Evolutionary conservation across 1,140 invertebrate species (phyloP), one percentile per base, ranked within the genome.

Genomic region (Drosophila varians): DNA sequence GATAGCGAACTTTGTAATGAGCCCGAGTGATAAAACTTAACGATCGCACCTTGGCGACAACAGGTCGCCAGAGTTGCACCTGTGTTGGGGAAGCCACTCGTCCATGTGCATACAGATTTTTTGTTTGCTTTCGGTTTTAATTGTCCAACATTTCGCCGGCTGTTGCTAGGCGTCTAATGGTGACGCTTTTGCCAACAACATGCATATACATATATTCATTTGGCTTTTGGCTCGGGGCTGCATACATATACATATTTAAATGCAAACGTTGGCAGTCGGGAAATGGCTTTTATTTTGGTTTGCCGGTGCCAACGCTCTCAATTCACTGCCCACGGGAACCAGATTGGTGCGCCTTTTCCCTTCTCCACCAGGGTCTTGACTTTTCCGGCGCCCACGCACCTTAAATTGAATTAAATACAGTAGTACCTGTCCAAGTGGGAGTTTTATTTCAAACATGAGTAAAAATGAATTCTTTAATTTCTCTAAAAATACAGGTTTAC

Each of bases 111-210:
- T 55, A 49, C 38, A 45, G 45, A 61, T 55, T 48, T 54, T 48
- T 19, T 64, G 28, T 28, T 45, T 62, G 49, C 49, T 51, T 65
- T 71, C 43, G 11, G 34, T 47, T 60, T 60, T 52, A 45, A 55
- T 64, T 55, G 56, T 51, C 26, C 14, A 52, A 66, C 60, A 42
- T 66, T 52, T 57, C 65, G 19, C 31, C 62, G 3, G 48, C 42
- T 83, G 79, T 84, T 84, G 80, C 62, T 48, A 76, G 46, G 80
- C 56, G 38, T 60, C 68, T 8, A 65, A 9, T 54, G 54, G 80
- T 64, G 34, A 68, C 52, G 53, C 65, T 16, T 31, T 26, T 51
- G 57, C 49, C 69, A 73, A 40, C 52, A 65, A 74, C 21, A 2
- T 21, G 2, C 21, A 21, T 21, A 21, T 21, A 21, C 21, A 21